Conservation (phyloP, 2,888 invertebrate species). For the Eucriotettix oculatus region DNA sequence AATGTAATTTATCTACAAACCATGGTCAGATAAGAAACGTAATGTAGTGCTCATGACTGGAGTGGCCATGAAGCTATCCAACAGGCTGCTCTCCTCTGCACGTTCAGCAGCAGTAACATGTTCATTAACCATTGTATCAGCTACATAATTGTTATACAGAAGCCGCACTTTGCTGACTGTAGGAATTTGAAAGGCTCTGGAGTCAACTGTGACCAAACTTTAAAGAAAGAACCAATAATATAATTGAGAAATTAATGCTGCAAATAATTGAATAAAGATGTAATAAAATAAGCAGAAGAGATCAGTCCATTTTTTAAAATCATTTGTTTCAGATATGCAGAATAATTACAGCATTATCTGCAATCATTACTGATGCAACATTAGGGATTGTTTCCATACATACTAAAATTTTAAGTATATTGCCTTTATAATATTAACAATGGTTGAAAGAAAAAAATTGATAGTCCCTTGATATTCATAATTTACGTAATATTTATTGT, state of each 20-base stretch:
- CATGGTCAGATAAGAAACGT: conserved; percentile 42
- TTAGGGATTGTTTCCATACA: too few relatives aligned
- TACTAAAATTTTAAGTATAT: too few relatives aligned
- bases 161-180: conserved; percentile 54
- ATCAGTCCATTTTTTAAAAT: neutral
- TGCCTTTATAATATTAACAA: too few relatives aligned
- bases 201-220: conserved; percentile 49
- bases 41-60: conserved; percentile 55
- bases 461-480: neutral
- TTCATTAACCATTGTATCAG: conserved; percentile 56
- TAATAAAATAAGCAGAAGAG: neutral
- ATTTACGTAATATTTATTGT: too few relatives aligned
- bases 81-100: conserved; percentile 57
- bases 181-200: conserved; percentile 44
- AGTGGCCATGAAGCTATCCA: conserved; percentile 62
- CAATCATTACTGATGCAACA: too few relatives aligned
- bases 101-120: conserved; percentile 42
- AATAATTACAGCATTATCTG: too few relatives aligned
- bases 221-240: conserved; percentile 13
- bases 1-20: conserved; percentile 21
- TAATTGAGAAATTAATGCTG: too few relatives aligned
- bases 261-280: neutral
- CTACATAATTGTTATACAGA: conserved; percentile 74
- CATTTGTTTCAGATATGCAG: neutral
- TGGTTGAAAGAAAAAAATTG: neutral